Base-by-base conservation (phyloP, 2,113 vertebrate genomes). In the Dolichotis patagonum region DNA sequence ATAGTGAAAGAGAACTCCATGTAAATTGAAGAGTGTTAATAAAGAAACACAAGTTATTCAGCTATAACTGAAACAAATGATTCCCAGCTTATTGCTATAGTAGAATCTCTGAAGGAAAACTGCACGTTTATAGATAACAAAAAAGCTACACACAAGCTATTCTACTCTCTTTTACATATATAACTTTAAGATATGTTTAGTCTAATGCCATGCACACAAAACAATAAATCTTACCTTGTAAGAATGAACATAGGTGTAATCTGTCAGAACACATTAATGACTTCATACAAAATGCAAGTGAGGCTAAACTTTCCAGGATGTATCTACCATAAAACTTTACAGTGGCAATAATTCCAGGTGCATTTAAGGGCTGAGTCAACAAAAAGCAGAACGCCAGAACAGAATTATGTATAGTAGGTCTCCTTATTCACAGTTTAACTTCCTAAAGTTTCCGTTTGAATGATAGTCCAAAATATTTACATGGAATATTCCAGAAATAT, bases 1-100 rank as follows among this genome's bases (percentile, higher is more conserved):
- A 88, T 0, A 69, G n/a, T 63, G 88, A 91, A 32, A 96, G 95
- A 88, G 19, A 30, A 89, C 58, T 71, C 49, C 35, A 81, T 49
- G 78, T 32, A 93, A 96, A 86, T 49, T 63, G 13, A 52, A 90
- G 46, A 69, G 0, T 77, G 12, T 43, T 95, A 24, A n/a, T 77
- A 85, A 95, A 96, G 41, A 95, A 83, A 38, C 46, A 12, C 12
- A 17, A 35, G 60, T 96, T 62, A 90, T 19, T 84, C 58, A 60
- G 78, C 30, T 67, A 85, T 7, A 96, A 95, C 56, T 94, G 46
- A 90, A 95, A 94, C 2, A 9, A 92, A 73, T 41, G 22, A 71
- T 38, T 49, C 56, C 35, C 22, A 85, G 80, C 7, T 52, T 69
- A 17, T 20, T 78, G 43, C 38, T 90, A 60, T 41, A 38, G 28